Evolutionary conservation across 2,888 invertebrate genomes (phyloP).

Genomic region (Amiota minor): DNA sequence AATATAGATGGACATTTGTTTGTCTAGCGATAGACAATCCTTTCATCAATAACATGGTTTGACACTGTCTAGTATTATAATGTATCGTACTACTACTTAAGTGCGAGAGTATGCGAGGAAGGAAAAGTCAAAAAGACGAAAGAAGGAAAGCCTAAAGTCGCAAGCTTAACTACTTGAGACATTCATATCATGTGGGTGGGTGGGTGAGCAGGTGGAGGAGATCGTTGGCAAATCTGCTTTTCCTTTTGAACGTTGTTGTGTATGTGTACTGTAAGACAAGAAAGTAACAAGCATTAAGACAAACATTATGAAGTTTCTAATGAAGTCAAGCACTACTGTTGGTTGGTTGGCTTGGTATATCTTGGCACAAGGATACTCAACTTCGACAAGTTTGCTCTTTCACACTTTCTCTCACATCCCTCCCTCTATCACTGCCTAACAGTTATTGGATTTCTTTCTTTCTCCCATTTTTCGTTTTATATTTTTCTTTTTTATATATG

Average conservation of each 20-base stretch:
- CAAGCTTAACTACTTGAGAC: constrained; percentile 21
- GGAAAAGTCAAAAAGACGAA: neutral
- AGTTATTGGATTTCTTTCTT: constrained; percentile 23
- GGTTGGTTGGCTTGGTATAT: neutral
- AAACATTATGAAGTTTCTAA: constrained; percentile 21
- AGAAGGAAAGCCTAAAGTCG: constrained; percentile 1
- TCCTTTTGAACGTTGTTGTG: too few species aligned
- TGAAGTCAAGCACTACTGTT: constrained; percentile 9
- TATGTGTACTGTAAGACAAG: neutral
- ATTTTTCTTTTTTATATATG: neutral
- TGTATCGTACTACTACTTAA: neutral
- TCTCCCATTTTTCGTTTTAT: neutral
- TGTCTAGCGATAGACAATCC: constrained; percentile 15
- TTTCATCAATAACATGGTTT: constrained; percentile 26
- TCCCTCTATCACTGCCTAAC: neutral
- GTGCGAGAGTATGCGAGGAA: neutral
- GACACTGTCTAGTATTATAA: constrained; percentile 9
- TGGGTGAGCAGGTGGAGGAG: neutral
- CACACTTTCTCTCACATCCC: neutral
- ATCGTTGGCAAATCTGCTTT: too few species aligned
- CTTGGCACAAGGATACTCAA: neutral
- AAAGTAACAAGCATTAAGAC: constrained; percentile 11
- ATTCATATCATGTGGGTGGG: neutral
- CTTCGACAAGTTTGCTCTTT: constrained; percentile 4
- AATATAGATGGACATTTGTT: constrained; percentile 4